Conservation (phyloP, 2,888 invertebrate species). For the Pollenia griseotomentosa region DNA sequence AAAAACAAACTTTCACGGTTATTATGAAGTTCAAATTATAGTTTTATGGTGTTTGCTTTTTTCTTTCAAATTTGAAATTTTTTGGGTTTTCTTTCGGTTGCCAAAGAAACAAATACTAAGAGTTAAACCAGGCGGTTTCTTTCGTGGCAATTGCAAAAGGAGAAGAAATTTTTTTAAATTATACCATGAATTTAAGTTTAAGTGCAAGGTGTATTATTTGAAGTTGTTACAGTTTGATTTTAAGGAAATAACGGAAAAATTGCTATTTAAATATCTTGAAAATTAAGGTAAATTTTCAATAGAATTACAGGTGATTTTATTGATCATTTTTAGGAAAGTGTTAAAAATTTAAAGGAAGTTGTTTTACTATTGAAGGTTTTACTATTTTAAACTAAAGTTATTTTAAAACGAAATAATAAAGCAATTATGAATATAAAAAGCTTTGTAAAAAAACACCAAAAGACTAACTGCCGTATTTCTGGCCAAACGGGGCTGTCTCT, state of each 20-base stretch:
- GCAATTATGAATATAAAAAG: too few species aligned
- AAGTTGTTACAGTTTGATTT: slow-evolving; percentile 17
- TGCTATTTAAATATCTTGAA: background rate
- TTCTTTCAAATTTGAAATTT: slow-evolving; percentile 3
- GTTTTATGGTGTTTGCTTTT: slow-evolving; percentile 24
- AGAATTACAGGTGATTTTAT: background rate
- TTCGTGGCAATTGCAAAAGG: slow-evolving; percentile 23
- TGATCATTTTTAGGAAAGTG: too few species aligned
- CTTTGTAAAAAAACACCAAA: too few species aligned
- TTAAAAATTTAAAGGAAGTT: too few species aligned
- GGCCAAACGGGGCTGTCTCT: too few species aligned
- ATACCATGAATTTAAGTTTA: slow-evolving; percentile 24
- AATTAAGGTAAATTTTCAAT: background rate
- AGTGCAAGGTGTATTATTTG: slow-evolving; percentile 33
- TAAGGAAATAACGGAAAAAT: slow-evolving; percentile 4
- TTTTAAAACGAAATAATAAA: too few species aligned
- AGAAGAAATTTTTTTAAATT: slow-evolving; percentile 45
- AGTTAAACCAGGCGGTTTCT: slow-evolving; percentile 32
- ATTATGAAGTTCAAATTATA: slow-evolving; percentile 71
- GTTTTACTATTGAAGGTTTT: too few species aligned
- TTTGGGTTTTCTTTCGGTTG: background rate
- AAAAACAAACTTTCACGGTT: slow-evolving; percentile 69
- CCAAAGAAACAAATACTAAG: slow-evolving; percentile 19
- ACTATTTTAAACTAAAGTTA: too few species aligned
- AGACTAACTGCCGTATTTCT: too few species aligned